Conservation (phyloP, 1,140 invertebrate species). For the Mesaphorura yosii region DNA sequence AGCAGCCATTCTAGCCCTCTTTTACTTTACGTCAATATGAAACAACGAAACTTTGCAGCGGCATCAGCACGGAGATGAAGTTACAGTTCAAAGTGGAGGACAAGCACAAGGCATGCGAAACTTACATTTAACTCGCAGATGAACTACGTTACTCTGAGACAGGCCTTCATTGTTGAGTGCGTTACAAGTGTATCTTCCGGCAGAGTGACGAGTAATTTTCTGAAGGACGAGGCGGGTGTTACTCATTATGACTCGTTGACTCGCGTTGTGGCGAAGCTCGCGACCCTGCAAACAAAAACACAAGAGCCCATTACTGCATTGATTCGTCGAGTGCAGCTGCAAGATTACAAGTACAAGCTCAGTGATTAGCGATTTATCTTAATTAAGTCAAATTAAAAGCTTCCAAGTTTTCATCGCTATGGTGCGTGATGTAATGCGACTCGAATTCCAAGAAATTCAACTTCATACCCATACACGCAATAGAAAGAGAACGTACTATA, state of each 20-base stretch:
- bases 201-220: constrained; percentile 59
- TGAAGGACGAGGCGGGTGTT: constrained; percentile 71
- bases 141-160: constrained; percentile 63
- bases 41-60: neutral
- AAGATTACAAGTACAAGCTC: too few species aligned
- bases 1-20: neutral
- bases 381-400: too few species aligned
- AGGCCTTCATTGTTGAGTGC: constrained; percentile 69
- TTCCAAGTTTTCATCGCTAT: too few species aligned
- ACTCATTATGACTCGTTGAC: constrained; percentile 62
- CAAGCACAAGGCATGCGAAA: too few species aligned
- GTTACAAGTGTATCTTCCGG: constrained; percentile 68
- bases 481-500: too few species aligned
- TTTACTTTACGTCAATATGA: neutral
- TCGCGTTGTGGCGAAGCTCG: constrained; percentile 64
- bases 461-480: too few species aligned
- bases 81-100: neutral
- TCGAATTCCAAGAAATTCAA: too few species aligned
- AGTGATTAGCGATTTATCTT: too few species aligned
- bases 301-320: neutral
- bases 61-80: neutral
- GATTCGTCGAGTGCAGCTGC: too few species aligned
- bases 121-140: constrained; percentile 70
- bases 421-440: too few species aligned
- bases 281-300: constrained; percentile 45